phyloP scores from a whole-genome alignment of 2,888 invertebrate genomes.

The Rugalucina vietnamica region DNA sequence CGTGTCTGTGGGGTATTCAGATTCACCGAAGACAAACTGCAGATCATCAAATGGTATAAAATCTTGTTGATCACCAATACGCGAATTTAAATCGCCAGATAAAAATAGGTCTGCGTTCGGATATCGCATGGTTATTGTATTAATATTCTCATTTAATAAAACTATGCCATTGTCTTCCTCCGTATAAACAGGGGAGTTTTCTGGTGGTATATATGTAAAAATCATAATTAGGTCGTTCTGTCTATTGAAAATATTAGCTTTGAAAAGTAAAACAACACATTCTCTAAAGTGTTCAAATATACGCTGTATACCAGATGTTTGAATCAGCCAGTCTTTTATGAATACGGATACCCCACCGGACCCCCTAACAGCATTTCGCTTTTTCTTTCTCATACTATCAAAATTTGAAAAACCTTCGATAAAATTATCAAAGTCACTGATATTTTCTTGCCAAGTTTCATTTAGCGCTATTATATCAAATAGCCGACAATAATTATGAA shows the following conservation, averaged over 20 bases:
- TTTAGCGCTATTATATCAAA: slow-evolving; percentile 1
- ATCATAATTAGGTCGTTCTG: slow-evolving; percentile 5
- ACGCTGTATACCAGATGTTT: not conserved
- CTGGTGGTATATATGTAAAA: slow-evolving; percentile 39
- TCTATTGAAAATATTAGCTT: not conserved
- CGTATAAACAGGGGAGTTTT: slow-evolving; percentile 24
- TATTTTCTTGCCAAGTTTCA: slow-evolving; percentile 20
- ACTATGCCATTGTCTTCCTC: slow-evolving; percentile 32
- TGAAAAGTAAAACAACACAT: not conserved
- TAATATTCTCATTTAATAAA: slow-evolving; percentile 18
- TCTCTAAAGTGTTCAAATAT: not conserved
- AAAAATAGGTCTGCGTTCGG: slow-evolving; percentile 6
- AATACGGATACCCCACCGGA: slow-evolving; percentile 34
- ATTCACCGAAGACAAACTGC: slow-evolving; percentile 10
- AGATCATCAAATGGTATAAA: slow-evolving; percentile 32
- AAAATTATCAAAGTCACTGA: not conserved
- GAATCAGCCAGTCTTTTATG: slow-evolving; percentile 5
- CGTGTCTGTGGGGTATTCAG: slow-evolving; percentile 13
- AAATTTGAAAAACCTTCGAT: slow-evolving; percentile 6
- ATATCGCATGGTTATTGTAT: slow-evolving; percentile 8
- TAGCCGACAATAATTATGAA: slow-evolving; percentile 1
- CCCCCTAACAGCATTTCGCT: not conserved
- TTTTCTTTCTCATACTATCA: slow-evolving; percentile 15
- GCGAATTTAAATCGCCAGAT: slow-evolving; percentile 40
- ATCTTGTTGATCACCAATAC: slow-evolving; percentile 21